Evolutionary conservation across 2,888 invertebrate genomes (phyloP), one percentile per base, ranked within the genome.

Genomic region (Marronus borbonicus): DNA sequence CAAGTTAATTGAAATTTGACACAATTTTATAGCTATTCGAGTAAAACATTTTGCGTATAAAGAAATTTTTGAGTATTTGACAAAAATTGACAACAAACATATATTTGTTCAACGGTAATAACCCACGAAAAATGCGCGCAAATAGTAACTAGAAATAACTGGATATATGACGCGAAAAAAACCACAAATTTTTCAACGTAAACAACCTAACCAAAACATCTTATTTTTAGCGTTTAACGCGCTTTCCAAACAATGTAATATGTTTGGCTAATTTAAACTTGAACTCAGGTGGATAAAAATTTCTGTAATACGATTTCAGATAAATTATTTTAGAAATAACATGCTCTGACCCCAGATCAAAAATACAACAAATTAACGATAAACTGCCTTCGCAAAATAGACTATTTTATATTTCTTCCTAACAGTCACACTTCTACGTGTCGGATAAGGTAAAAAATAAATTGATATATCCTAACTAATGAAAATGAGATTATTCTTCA

Each of bases 401-500:
- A 55, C 31, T 52, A 36, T 58, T 31, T 4, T 36, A 3, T 58
- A 58, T 31, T 17, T 58, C n/a, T 17, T 3, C 36, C 65, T 12
- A 31, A 31, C 44, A 36, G 17, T 39, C 14, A 8, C n/a, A 66
- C 44, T 44, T 44, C 17, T 20, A 7, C 39, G 44, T 14, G n/a
- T 17, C 12, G 17, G 14, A 36, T 85, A 84, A 44, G 44, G 8
- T 44, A 44, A 44, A 44, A 58, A 87, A 87, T 24, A 68, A 12
- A 2, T 50, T 8, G 12, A 68, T 49, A 49, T 28, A 17, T 49
- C n/a, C 50, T 65, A 65, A 68, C 10, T 24, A 50, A 28, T 24
- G 66, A 60, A 55, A 31, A 44, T 8, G 44, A 44, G 12, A 81
- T 88, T 83, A 89, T 84, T 96, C 95, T 90, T 96, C 95, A 79